phyloP scores from a whole-genome alignment of 2,888 invertebrate species.

The Troglohyphantes excavatus region DNA sequence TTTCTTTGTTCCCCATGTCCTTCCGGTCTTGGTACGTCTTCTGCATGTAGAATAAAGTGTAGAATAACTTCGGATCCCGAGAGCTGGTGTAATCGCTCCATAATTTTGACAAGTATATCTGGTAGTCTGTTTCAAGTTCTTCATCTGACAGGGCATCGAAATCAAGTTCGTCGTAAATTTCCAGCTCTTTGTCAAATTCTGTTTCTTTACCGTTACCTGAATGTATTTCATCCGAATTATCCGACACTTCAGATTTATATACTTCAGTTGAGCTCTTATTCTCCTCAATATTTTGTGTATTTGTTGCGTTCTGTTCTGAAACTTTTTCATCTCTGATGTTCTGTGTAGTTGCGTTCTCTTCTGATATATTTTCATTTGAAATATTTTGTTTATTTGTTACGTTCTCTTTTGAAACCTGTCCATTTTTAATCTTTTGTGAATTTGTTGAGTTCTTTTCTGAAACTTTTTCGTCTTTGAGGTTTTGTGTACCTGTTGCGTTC shows the following conservation, averaged over 20 bases:
- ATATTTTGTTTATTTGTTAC: too few relatives aligned
- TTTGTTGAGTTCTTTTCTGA: too few relatives aligned
- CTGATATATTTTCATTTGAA: neutral
- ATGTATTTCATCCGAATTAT: neutral
- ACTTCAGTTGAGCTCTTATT: neutral
- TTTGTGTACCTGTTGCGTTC: neutral
- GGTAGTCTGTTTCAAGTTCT: slow-evolving; percentile 60
- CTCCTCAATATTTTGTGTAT: neutral
- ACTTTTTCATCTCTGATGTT: neutral
- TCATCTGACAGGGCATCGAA: slow-evolving; percentile 65
- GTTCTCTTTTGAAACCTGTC: neutral
- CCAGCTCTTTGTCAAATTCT: slow-evolving; percentile 13
- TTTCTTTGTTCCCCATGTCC: slow-evolving; percentile 18
- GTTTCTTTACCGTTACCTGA: slow-evolving; percentile 8
- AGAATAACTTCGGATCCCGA: neutral
- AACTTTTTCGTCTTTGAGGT: too few relatives aligned
- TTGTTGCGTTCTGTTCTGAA: neutral
- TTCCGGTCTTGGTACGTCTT: slow-evolving; percentile 17
- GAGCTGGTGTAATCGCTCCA: slow-evolving; percentile 30
- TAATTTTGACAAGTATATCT: slow-evolving; percentile 33
- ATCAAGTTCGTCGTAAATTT: slow-evolving; percentile 55
- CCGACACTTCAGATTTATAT: neutral
- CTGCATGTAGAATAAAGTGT: slow-evolving; percentile 64
- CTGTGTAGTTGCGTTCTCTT: neutral
- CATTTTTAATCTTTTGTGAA: too few relatives aligned